Percentiles rank a stretch among this genome's conserved stretches.
phyloP scores from a whole-genome alignment of 2,113 vertebrate species.

The Forbesichthys agassizii region DNA sequence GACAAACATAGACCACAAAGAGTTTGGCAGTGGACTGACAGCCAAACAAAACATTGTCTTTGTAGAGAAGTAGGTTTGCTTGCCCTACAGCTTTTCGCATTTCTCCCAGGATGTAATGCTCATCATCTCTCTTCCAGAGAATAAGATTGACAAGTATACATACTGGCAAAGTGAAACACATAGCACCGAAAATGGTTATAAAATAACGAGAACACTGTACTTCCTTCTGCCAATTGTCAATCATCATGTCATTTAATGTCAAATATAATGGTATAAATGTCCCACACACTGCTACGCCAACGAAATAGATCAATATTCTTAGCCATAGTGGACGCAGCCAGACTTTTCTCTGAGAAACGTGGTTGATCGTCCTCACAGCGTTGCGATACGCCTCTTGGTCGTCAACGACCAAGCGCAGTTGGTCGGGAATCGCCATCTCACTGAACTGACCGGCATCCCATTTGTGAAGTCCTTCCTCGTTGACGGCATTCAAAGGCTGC shows the following conservation, averaged over 20 bases:
- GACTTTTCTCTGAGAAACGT: constrained; percentile 33
- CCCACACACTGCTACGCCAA: too few species aligned
- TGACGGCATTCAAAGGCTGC: constrained; percentile 49
- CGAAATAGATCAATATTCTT: background rate
- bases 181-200: too few species aligned
- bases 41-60: constrained; percentile 56
- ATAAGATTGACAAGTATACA: background rate
- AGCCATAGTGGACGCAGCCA: constrained; percentile 25
- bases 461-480: constrained; percentile 42
- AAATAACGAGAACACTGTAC: too few species aligned
- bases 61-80: constrained; percentile 55
- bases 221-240: too few species aligned
- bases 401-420: constrained; percentile 53
- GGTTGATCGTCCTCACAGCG: constrained; percentile 57
- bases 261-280: accelerated
- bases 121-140: constrained; percentile 23
- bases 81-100: constrained; percentile 40
- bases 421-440: constrained; percentile 59
- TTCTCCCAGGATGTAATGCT: constrained; percentile 24
- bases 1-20: constrained; percentile 55
- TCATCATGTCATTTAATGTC: too few species aligned
- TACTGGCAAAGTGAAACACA: constrained; percentile 4
- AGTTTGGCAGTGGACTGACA: constrained; percentile 48
- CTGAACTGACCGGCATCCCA: constrained; percentile 60
- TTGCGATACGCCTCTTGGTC: constrained; percentile 48